Percentiles rank a stretch among this genome's conserved stretches.
phyloP scores from a whole-genome alignment of 2,113 vertebrate species.

The Chascanopsetta lugubris region DNA sequence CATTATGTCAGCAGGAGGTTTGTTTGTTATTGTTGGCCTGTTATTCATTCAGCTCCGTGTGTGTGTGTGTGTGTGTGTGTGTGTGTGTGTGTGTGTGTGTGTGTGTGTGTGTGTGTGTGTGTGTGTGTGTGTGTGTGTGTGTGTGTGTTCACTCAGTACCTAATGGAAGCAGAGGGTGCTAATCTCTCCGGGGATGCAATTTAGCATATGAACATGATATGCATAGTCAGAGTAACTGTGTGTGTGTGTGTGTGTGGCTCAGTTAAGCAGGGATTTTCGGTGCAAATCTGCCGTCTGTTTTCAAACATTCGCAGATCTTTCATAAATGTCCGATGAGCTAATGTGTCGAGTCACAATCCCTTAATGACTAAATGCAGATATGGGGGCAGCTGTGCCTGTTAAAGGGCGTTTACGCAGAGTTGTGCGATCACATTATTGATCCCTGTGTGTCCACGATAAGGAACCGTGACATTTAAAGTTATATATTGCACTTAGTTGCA shows the following conservation, averaged over 20 bases:
- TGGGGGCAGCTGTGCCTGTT: constrained; percentile 6
- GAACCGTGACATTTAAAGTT: constrained; percentile 6
- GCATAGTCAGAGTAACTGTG: neutral
- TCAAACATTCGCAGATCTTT: constrained; percentile 46
- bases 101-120: neutral
- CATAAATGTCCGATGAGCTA: constrained; percentile 46
- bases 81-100: neutral
- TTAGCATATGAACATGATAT: constrained; percentile 7
- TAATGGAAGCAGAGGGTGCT: constrained; percentile 18
- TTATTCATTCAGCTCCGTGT: neutral
- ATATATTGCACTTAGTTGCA: constrained; percentile 6
- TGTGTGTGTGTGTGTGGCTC: neutral
- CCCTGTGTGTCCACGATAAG: neutral
- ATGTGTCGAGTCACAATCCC: constrained; percentile 51
- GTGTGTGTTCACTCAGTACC: neutral
- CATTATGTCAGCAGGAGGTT: neutral
- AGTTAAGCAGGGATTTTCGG: constrained; percentile 54
- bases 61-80: neutral
- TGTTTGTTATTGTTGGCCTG: neutral
- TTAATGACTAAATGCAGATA: constrained; percentile 51
- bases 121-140: too few species aligned
- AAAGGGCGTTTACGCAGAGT: constrained; percentile 5
- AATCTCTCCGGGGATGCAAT: constrained; percentile 24
- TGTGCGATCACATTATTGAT: constrained; percentile 8
- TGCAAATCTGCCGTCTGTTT: constrained; percentile 57